Evolutionary conservation across 1,140 invertebrate species (phyloP).

Genomic region (Ganaspis sp.): DNA sequence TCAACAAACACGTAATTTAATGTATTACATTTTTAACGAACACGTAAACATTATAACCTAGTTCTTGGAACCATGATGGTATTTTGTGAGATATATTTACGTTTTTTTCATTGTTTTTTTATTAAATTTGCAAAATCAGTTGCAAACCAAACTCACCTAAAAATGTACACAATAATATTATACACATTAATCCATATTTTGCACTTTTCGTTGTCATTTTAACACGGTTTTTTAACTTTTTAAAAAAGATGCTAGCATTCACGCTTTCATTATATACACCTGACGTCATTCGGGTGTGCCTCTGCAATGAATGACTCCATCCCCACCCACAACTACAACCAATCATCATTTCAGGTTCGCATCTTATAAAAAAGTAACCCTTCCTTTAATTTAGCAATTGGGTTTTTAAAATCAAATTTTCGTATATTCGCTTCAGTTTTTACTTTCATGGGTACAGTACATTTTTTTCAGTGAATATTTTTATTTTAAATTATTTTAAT

Average conservation of each 20-base stretch:
- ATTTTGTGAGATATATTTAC: not conserved
- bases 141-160: not conserved
- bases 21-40: too few relatives aligned
- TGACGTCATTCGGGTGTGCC: constrained; percentile 60
- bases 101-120: not conserved
- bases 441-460: too few relatives aligned
- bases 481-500: too few relatives aligned
- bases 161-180: constrained; percentile 1
- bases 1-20: too few relatives aligned
- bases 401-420: too few relatives aligned
- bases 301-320: not conserved
- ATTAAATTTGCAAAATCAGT: not conserved
- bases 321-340: not conserved
- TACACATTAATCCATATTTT: not conserved
- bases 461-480: too few relatives aligned
- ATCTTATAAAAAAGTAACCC: not conserved
- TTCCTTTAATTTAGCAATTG: not conserved
- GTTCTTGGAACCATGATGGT: not conserved
- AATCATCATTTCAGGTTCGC: constrained; percentile 4
- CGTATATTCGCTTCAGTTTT: too few relatives aligned
- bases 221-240: not conserved
- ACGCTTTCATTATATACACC: constrained; percentile 38
- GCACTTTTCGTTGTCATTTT: constrained; percentile 12
- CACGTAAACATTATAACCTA: too few relatives aligned
- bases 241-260: not conserved